Conservation (phyloP, 2,797 vertebrate species). For the Harpagifer antarcticus region DNA sequence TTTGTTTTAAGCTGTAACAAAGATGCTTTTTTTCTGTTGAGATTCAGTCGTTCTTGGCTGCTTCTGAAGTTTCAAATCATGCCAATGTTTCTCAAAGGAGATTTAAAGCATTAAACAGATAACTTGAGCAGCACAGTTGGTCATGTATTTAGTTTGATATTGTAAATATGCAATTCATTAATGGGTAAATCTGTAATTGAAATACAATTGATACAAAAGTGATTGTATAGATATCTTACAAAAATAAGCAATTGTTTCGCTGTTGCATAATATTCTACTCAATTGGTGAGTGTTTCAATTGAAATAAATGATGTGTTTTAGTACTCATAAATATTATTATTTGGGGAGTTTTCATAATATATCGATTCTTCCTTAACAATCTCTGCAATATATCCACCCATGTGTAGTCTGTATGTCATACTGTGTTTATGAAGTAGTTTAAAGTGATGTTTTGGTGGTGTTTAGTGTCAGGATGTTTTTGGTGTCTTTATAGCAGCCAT, state of each 20-base stretch:
- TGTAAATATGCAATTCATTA: neutral
- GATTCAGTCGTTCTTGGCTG: neutral
- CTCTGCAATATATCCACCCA: neutral
- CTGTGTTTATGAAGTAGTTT: conserved; percentile 2
- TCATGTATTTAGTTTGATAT: conserved; percentile 13
- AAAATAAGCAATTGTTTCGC: conserved; percentile 33
- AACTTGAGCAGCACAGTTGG: conserved; percentile 10
- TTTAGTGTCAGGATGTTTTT: conserved; percentile 60
- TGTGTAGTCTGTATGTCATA: neutral
- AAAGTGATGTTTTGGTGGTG: neutral
- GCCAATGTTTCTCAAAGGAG: neutral
- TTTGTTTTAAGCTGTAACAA: conserved; percentile 2
- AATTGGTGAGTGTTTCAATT: conserved; percentile 4
- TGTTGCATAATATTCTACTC: conserved; percentile 24
- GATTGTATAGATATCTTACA: neutral
- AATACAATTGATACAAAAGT: conserved; percentile 1
- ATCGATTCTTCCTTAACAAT: conserved; percentile 9
- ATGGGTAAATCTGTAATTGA: neutral
- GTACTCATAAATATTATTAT: neutral
- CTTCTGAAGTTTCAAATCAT: conserved; percentile 12
- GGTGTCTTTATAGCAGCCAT: conserved; percentile 75
- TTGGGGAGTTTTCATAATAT: neutral
- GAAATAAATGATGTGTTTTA: neutral
- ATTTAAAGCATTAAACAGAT: conserved; percentile 21
- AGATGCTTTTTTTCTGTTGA: neutral